phyloP scores from a whole-genome alignment of 2,888 invertebrate species.

The Alloscopus bannaensis region DNA sequence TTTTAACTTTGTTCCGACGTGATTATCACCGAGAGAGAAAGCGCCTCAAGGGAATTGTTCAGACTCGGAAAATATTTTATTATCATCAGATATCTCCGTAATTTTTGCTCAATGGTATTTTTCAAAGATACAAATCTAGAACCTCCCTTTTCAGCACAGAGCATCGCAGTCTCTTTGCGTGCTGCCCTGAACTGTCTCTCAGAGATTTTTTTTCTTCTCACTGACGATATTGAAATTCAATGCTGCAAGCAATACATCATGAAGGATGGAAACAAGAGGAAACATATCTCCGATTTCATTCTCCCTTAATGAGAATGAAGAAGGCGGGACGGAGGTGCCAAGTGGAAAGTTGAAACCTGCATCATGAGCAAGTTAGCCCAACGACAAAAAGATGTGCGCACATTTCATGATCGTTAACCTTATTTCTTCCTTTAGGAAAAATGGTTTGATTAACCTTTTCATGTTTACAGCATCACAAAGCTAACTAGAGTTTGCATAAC shows the following conservation, averaged over 20 bases:
- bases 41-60: constrained; percentile 47
- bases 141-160: constrained; percentile 34
- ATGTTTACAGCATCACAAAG: no score
- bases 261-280: constrained; percentile 26
- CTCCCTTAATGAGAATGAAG: constrained; percentile 62
- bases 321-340: constrained; percentile 61
- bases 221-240: constrained; percentile 56
- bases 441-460: constrained; percentile 9
- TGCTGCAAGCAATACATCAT: constrained; percentile 45
- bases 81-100: constrained; percentile 34
- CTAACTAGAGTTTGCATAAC: no score
- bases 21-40: constrained; percentile 44
- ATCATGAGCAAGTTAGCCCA: constrained; percentile 16
- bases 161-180: constrained; percentile 4
- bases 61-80: constrained; percentile 45
- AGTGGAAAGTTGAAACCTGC: constrained; percentile 63
- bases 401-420: constrained; percentile 16
- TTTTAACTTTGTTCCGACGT: no score
- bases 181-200: constrained; percentile 33
- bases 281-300: constrained; percentile 42
- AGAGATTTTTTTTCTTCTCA: constrained; percentile 13
- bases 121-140: constrained; percentile 49
- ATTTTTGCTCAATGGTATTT: constrained; percentile 44
- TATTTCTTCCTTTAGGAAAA: constrained; percentile 20
- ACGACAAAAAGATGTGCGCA: constrained; percentile 26